Percentiles rank a stretch among this genome's conserved stretches.
phyloP scores from a whole-genome alignment of 92 coral and sea anemone genomes.

The Desmophyllum pertusum region DNA sequence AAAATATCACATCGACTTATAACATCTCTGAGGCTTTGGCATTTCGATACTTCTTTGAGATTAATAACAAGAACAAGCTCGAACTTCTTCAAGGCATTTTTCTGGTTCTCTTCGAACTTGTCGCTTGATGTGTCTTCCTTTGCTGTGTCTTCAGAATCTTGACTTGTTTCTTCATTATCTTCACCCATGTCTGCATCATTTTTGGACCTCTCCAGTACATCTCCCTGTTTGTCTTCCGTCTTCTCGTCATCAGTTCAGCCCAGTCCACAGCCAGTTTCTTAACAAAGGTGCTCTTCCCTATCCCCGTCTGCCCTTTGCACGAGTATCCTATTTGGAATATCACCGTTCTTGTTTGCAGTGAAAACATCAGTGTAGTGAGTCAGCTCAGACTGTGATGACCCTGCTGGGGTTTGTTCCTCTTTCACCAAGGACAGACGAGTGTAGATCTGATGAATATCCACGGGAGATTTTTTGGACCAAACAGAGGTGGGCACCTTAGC shows the following conservation, averaged over 20 bases:
- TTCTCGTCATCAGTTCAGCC: constrained; percentile 11
- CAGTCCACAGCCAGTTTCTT: constrained; percentile 41
- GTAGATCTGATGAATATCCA: too few species aligned
- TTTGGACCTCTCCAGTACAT: too few species aligned
- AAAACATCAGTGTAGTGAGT: constrained; percentile 29
- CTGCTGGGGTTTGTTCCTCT: neutral
- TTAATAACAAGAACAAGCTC: constrained; percentile 10
- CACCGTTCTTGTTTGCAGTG: neutral
- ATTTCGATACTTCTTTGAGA: neutral
- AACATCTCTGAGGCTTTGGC: neutral
- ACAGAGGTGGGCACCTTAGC: too few species aligned
- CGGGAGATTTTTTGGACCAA: too few species aligned
- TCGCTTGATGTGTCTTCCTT: too few species aligned
- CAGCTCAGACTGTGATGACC: neutral
- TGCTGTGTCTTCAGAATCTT: too few species aligned
- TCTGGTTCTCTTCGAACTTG: neutral
- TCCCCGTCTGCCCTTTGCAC: constrained; percentile 36
- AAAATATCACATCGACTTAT: constrained; percentile 1
- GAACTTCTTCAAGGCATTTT: constrained; percentile 12
- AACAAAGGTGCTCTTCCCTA: constrained; percentile 32
- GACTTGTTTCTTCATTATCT: too few species aligned
- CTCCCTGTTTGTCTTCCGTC: too few species aligned
- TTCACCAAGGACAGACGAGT: too few species aligned
- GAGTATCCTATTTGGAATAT: too few species aligned
- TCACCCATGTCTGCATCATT: too few species aligned